Evolutionary conservation across 2,888 invertebrate genomes (phyloP).

Genomic region (Lasioglossum calceatum): DNA sequence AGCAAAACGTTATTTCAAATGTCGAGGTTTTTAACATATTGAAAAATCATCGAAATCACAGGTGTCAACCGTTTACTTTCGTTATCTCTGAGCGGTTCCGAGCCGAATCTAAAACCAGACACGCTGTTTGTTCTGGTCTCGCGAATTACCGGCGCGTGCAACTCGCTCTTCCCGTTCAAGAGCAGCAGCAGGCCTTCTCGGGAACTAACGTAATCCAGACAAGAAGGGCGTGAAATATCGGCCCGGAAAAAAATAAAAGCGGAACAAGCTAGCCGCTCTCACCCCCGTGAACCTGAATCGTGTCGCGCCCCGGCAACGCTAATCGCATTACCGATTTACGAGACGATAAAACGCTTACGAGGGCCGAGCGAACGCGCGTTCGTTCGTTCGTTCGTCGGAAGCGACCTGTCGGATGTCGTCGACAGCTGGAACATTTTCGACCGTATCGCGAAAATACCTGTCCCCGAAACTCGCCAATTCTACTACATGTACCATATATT

Average conservation of each 20-base stretch:
- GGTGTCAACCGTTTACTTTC: no score
- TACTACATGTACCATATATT: no score
- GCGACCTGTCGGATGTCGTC: constrained; percentile 41
- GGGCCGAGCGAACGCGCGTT: constrained; percentile 24
- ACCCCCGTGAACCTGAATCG: constrained; percentile 30
- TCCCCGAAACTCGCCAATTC: no score
- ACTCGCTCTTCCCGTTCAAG: no score
- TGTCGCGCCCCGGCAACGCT: constrained; percentile 56
- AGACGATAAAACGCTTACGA: constrained; percentile 66
- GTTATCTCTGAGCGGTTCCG: no score
- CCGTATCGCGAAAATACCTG: not conserved
- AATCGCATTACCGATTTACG: constrained; percentile 67
- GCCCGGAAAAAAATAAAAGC: not conserved
- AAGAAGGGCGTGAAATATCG: not conserved
- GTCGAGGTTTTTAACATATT: no score
- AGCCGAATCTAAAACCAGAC: no score
- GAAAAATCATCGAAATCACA: no score
- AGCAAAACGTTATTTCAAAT: no score
- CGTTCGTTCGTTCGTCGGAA: not conserved
- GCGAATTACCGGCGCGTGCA: no score
- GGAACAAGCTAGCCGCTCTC: not conserved
- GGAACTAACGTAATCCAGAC: not conserved
- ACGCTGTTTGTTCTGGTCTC: no score
- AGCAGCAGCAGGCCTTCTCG: not conserved
- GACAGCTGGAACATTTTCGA: constrained; percentile 52